Evolutionary conservation across 2,888 invertebrate genomes (phyloP).

Genomic region (Mythimna albipuncta): DNA sequence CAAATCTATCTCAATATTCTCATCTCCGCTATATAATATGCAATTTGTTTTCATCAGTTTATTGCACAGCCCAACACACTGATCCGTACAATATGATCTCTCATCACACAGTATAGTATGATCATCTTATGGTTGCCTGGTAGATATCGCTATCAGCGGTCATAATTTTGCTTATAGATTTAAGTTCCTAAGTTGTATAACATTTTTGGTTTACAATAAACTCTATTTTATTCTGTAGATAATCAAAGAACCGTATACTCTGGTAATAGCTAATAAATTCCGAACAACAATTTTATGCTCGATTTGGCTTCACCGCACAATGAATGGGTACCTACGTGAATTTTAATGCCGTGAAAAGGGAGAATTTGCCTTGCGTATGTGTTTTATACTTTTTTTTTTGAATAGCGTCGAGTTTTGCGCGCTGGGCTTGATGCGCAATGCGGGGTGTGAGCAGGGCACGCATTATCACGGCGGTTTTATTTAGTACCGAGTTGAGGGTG

Average conservation of each 20-base stretch:
- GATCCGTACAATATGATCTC: no score
- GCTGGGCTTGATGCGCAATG: constrained; percentile 20
- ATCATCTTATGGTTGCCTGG: no score
- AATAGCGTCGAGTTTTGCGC: constrained; percentile 4
- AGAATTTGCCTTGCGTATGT: constrained; percentile 40
- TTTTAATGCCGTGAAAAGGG: constrained; percentile 62
- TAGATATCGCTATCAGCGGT: no score
- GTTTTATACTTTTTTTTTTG: constrained; percentile 31
- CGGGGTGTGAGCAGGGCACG: neutral
- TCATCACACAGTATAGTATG: no score
- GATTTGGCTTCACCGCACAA: constrained; percentile 67
- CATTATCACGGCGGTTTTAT: constrained; percentile 31
- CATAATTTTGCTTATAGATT: no score
- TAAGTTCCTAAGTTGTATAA: no score
- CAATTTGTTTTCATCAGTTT: no score
- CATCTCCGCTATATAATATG: no score
- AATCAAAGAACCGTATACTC: constrained; percentile 39
- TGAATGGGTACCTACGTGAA: constrained; percentile 64
- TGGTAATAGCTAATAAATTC: constrained; percentile 65
- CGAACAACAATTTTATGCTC: constrained; percentile 68
- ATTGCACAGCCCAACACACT: no score
- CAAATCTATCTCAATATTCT: no score
- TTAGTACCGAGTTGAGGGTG: constrained; percentile 24
- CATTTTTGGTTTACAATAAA: no score
- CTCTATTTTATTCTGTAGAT: constrained; percentile 10